phyloP scores from a whole-genome alignment of 2,113 vertebrate species.

The Heptranchias perlo region DNA sequence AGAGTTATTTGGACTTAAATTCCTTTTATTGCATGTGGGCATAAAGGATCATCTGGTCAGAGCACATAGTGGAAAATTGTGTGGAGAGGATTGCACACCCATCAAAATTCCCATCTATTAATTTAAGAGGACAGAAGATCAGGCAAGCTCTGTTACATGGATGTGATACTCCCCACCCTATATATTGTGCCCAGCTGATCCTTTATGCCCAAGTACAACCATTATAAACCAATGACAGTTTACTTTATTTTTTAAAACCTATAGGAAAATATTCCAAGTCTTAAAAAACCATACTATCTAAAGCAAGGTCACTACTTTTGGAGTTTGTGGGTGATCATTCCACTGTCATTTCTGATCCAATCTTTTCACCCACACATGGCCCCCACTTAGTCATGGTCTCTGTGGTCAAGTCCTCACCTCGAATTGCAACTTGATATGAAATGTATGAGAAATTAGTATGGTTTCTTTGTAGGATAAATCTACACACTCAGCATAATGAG shows the following conservation, averaged over 20 bases:
- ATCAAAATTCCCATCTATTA: not conserved
- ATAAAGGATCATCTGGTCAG: not conserved
- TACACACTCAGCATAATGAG: too few species aligned
- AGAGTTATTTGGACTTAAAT: not conserved
- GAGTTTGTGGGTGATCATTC: too few species aligned
- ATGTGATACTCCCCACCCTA: not conserved
- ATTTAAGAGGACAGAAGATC: not conserved
- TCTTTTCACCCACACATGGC: too few species aligned
- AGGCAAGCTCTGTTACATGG: not conserved
- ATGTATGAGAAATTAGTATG: too few species aligned
- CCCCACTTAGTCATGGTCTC: too few species aligned
- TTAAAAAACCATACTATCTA: not conserved
- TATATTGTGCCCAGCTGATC: not conserved
- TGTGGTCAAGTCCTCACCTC: too few species aligned
- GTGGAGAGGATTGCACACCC: not conserved
- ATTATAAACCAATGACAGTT: not conserved
- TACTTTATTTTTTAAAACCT: not conserved
- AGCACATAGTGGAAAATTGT: not conserved
- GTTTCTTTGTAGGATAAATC: too few species aligned
- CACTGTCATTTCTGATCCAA: too few species aligned
- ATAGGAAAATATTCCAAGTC: not conserved
- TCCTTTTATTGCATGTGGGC: not conserved
- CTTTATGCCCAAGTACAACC: not conserved
- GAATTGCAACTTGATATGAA: too few species aligned
- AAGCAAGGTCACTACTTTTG: too few species aligned